These are phyloP conservation scores for Philonicus albiceps DNA, from an alignment of 2,888 invertebrate species.

Conservation along the genomic window DNA sequence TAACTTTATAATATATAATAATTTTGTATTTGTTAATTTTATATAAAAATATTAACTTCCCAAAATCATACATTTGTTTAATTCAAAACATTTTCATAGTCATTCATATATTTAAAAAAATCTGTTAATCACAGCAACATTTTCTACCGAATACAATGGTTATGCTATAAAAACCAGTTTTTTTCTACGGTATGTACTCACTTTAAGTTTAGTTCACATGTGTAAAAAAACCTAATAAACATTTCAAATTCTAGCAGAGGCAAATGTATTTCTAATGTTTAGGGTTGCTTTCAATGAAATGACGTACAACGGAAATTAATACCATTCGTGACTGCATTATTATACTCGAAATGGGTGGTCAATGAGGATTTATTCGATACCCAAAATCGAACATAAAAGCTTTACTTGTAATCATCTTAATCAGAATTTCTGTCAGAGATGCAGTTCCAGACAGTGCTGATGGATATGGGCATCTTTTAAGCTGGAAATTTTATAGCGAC, in stretches of 20 bases:
- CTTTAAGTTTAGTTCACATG: background rate
- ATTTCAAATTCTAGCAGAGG: background rate
- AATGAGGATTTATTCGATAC: background rate
- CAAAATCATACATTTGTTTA: too few relatives aligned
- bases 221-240: background rate
- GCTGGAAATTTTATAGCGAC: background rate
- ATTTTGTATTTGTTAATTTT: too few relatives aligned
- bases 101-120: too few relatives aligned
- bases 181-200: background rate
- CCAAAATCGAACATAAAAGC: background rate
- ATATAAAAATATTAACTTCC: too few relatives aligned
- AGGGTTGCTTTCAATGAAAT: background rate
- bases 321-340: background rate
- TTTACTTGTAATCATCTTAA: background rate
- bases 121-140: too few relatives aligned
- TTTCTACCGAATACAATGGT: too few relatives aligned
- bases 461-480: background rate
- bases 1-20: too few relatives aligned
- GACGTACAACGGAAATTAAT: background rate
- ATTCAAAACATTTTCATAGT: too few relatives aligned
- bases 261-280: background rate
- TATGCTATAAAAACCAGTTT: background rate
- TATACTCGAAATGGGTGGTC: background rate
- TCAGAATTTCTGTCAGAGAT: background rate
- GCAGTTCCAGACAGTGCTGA: background rate